These are phyloP conservation scores for Serinus canaria DNA, from an alignment of 2,113 vertebrate genomes.

Conservation along the genomic window DNA sequence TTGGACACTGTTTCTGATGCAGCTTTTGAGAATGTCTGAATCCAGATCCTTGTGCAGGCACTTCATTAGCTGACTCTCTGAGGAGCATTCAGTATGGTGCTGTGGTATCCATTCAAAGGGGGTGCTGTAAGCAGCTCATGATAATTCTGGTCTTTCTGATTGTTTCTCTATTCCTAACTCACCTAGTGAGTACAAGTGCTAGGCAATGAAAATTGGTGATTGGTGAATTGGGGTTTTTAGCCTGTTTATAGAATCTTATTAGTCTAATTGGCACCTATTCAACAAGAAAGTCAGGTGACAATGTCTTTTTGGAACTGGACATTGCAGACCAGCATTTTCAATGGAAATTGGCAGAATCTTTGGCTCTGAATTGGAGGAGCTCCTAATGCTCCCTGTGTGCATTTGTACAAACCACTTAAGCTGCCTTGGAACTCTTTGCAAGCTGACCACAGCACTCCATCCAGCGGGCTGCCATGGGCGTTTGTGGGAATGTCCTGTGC, in stretches of 20 bases:
- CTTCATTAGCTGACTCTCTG: neutral
- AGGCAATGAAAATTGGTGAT: neutral
- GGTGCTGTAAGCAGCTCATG: neutral
- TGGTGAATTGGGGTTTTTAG: neutral
- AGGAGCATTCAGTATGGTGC: neutral
- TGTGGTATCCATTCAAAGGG: neutral
- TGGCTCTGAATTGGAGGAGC: neutral
- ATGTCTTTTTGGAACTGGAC: neutral
- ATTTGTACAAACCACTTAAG: neutral
- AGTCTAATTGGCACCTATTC: neutral
- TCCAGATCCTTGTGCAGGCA: neutral
- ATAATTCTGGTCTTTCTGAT: neutral
- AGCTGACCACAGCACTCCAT: neutral
- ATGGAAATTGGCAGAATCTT: neutral
- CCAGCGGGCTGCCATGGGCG: rapidly evolving
- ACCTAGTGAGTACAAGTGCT: neutral
- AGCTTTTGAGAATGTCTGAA: neutral
- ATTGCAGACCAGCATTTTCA: neutral
- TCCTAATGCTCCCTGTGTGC: neutral
- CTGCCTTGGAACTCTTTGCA: neutral
- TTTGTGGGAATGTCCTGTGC: neutral
- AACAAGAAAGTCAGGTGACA: neutral
- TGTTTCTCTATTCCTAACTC: neutral
- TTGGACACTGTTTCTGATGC: neutral
- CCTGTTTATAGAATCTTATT: neutral